Evolutionary conservation across 1,140 invertebrate species (phyloP).

Genomic region (Ceratina calcarata): DNA sequence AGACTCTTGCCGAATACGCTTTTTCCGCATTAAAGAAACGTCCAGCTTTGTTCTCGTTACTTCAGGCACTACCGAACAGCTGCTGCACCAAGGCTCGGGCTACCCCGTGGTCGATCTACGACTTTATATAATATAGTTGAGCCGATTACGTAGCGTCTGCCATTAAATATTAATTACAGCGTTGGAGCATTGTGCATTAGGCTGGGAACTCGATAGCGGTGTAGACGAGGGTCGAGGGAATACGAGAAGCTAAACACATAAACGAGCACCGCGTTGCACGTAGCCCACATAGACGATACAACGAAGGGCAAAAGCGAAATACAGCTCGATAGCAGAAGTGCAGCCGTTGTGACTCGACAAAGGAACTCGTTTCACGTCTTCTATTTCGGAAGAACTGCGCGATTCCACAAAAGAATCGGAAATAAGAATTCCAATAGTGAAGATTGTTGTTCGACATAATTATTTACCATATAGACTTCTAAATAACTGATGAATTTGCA

Average conservation of each 20-base stretch:
- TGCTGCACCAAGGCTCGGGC: no score
- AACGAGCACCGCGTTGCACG: neutral
- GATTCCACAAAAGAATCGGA: conserved; percentile 5
- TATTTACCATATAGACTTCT: conserved; percentile 12
- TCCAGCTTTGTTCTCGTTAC: conserved; percentile 12
- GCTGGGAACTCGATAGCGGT: neutral
- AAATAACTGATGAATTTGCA: no score
- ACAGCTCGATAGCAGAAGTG: conserved; percentile 37
- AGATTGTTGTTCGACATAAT: neutral
- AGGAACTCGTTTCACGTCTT: conserved; percentile 27
- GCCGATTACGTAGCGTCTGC: conserved; percentile 51
- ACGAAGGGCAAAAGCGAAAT: neutral
- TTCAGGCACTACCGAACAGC: conserved; percentile 27
- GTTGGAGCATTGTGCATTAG: conserved; percentile 35
- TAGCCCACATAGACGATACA: no score
- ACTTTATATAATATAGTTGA: conserved; percentile 51
- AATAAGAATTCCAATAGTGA: conserved; percentile 1
- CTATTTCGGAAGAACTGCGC: conserved; percentile 12
- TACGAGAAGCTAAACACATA: conserved; percentile 6
- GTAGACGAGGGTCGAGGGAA: neutral
- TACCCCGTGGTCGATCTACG: conserved; percentile 36
- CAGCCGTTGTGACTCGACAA: conserved; percentile 9
- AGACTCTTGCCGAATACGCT: neutral
- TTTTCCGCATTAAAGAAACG: conserved; percentile 43
- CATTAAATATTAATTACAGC: conserved; percentile 63